Evolutionary conservation across 2,113 vertebrate species (phyloP), one percentile per base, ranked within the genome.

Genomic region (Oxyura jamaicensis): DNA sequence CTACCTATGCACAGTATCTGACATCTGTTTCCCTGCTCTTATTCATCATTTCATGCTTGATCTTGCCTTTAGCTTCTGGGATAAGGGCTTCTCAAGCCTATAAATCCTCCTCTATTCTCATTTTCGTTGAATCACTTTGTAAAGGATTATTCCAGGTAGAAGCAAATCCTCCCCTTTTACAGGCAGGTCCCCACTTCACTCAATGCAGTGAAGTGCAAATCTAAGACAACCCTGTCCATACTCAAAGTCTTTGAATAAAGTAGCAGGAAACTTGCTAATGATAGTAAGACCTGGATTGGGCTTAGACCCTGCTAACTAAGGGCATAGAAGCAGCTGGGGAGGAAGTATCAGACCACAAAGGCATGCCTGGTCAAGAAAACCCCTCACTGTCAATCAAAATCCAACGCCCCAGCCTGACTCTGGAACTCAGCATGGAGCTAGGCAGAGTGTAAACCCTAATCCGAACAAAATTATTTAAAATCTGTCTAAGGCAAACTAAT

Each of bases 161-260:
- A 58, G 15, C 10, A 83, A 39, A 82, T 85, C 35, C 8, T 78
- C 18, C 13, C 12, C 14, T 55, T 89, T 56, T 44, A 75, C 59
- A n/a, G 21, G 6, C 17, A 59, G 15, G 36, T 21, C 13, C 0
- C 2, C 21, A 26, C 26, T 53, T 36, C 48, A 58, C 0, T 0
- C 41, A 59, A 15, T 25, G 10, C 31, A 50, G 22, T 8, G 5
- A 78, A 59, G 16, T 4, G 3, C 46, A 76, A 35, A 39, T 36
- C 31, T 36, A 90, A 86, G 25, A 18, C 53, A 87, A 25, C 4
- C 5, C 60, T 52, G 42, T 18, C 21, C 8, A 35, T 56, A 6
- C 5, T 76, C 68, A 60, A 82, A 78, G 20, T 8, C 20, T 80
- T 55, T 19, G 9, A 65, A 6, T 48, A 79, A 86, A 84, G 48